These are phyloP conservation scores for Spea hammondii DNA, from an alignment of 2,797 vertebrate species.

Conservation along the genomic window DNA sequence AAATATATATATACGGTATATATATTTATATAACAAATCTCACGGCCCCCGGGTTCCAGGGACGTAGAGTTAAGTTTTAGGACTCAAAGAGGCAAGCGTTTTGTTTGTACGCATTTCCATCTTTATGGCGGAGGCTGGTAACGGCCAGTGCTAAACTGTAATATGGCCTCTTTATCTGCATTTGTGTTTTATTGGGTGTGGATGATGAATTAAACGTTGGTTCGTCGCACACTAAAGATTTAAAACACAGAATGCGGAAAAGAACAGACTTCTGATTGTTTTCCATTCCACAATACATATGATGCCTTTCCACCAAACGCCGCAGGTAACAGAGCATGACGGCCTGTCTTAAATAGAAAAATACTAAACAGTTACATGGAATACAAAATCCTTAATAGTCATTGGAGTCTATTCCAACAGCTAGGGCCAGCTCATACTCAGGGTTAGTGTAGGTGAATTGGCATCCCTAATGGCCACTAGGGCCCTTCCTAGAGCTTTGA, in stretches of 20 bases:
- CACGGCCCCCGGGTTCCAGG: neutral
- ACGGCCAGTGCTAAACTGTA: conserved; percentile 21
- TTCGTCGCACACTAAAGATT: conserved; percentile 23
- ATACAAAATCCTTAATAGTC: neutral
- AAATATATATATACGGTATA: too few species aligned
- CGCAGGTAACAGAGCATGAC: neutral
- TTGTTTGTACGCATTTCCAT: conserved; percentile 36
- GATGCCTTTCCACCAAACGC: neutral
- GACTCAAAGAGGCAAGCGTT: neutral
- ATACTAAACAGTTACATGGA: neutral
- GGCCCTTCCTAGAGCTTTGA: too few species aligned
- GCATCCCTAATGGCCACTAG: too few species aligned
- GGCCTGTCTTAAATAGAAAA: neutral
- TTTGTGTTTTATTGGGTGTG: conserved; percentile 43
- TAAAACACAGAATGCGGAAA: conserved; percentile 2
- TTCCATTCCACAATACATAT: neutral
- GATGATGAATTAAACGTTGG: conserved; percentile 31
- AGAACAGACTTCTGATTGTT: conserved; percentile 8
- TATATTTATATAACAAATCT: neutral
- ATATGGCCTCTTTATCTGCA: conserved; percentile 32
- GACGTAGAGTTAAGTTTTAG: conserved; percentile 7
- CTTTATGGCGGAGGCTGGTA: conserved; percentile 24
- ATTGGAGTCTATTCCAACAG: too few species aligned
- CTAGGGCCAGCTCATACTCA: too few species aligned
- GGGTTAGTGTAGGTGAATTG: too few species aligned